phyloP scores from a whole-genome alignment of 2,113 vertebrate genomes.

The Oostethus manadensis region DNA sequence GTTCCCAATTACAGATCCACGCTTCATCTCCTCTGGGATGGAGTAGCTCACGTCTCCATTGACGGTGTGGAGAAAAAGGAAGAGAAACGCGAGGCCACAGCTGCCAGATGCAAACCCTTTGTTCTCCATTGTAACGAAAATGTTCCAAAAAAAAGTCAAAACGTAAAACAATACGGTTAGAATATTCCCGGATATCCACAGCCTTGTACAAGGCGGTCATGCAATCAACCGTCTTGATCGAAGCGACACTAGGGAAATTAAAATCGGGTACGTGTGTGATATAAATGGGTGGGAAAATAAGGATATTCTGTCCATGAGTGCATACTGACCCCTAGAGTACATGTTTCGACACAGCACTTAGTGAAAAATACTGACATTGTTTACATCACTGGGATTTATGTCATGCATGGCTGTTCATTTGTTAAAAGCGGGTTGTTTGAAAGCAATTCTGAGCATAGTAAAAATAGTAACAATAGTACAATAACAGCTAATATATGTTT shows the following conservation, averaged over 20 bases:
- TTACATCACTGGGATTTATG: constrained; percentile 45
- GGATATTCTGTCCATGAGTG: not conserved
- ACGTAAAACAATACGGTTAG: not conserved
- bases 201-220: not conserved
- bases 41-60: constrained; percentile 65
- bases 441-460: too few species aligned
- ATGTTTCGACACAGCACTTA: constrained; percentile 47
- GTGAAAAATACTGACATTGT: not conserved
- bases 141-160: constrained; percentile 11
- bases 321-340: constrained; percentile 27
- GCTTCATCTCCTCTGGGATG: constrained; percentile 68
- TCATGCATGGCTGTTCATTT: constrained; percentile 17
- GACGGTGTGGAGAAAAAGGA: constrained; percentile 16
- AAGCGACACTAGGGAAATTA: not conserved
- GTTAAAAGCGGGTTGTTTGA: too few species aligned
- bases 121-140: not conserved
- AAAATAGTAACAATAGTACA: too few species aligned
- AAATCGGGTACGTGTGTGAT: not conserved
- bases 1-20: constrained; percentile 67
- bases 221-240: not conserved
- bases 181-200: not conserved
- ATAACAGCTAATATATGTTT: too few species aligned
- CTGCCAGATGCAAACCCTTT: not conserved
- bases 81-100: constrained; percentile 3
- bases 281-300: not conserved